These are phyloP conservation scores for Dendropsophus ebraccatus DNA, from an alignment of 2,113 vertebrate genomes.

Conservation along the genomic window DNA sequence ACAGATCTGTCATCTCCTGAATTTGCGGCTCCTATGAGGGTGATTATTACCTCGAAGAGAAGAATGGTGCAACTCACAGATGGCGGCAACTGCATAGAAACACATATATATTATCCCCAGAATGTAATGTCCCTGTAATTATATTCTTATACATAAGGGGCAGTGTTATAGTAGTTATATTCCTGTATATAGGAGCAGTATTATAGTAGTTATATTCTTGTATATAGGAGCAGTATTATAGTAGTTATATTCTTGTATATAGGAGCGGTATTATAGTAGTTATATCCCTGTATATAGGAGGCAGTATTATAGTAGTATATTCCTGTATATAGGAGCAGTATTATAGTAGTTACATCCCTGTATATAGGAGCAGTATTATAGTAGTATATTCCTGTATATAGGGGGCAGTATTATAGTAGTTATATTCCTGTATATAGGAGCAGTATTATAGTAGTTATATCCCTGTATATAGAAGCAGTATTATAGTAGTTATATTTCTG, in stretches of 20 bases:
- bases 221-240: neutral
- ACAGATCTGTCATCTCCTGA: neutral
- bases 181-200: neutral
- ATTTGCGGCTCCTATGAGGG: neutral
- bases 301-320: neutral
- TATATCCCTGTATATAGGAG: neutral
- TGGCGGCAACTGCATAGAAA: neutral
- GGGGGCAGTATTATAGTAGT: neutral
- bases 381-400: constrained; percentile 10
- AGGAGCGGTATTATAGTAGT: neutral
- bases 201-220: constrained; percentile 13
- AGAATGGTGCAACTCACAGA: neutral
- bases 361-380: constrained; percentile 10
- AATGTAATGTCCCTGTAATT: neutral
- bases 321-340: neutral
- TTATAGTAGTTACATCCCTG: constrained; percentile 8
- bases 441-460: constrained; percentile 11
- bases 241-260: neutral
- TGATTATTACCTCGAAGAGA: neutral
- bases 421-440: constrained; percentile 2
- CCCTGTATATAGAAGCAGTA: neutral
- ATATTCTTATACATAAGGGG: neutral
- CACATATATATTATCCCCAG: neutral
- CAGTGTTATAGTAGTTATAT: constrained; percentile 6
- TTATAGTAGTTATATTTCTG: constrained; percentile 15